phyloP scores from a whole-genome alignment of 2,113 vertebrate genomes.

The Morphnarchus princeps region DNA sequence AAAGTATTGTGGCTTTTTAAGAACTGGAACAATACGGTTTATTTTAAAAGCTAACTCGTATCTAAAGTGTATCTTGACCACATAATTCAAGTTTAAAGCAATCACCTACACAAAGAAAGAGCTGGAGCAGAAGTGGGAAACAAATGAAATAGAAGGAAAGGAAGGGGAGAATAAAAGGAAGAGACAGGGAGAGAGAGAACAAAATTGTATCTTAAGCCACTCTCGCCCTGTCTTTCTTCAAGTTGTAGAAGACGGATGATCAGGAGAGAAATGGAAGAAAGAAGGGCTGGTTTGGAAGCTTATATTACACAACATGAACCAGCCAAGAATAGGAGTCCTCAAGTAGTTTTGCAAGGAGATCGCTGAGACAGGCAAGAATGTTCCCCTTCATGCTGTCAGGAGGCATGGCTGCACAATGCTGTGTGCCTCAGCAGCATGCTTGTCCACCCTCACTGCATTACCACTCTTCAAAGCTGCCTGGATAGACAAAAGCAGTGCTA shows the following conservation, averaged over 20 bases:
- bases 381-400: neutral
- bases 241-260: neutral
- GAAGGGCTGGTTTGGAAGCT: neutral
- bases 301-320: neutral
- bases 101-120: neutral
- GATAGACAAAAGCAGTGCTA: neutral
- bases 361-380: neutral
- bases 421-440: neutral
- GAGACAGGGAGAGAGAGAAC: neutral
- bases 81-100: neutral
- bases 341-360: neutral
- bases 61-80: neutral
- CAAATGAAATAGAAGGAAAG: neutral
- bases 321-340: neutral
- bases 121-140: neutral
- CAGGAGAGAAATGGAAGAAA: neutral
- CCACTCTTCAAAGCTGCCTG: neutral
- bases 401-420: accelerated
- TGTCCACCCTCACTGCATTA: accelerated
- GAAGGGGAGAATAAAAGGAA: neutral
- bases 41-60: neutral
- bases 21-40: neutral
- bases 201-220: neutral
- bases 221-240: neutral
- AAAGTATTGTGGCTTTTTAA: neutral